Evolutionary conservation across 1,140 invertebrate genomes (phyloP), one percentile per base, ranked within the genome.

Genomic region (Oreohelix idahoensis): DNA sequence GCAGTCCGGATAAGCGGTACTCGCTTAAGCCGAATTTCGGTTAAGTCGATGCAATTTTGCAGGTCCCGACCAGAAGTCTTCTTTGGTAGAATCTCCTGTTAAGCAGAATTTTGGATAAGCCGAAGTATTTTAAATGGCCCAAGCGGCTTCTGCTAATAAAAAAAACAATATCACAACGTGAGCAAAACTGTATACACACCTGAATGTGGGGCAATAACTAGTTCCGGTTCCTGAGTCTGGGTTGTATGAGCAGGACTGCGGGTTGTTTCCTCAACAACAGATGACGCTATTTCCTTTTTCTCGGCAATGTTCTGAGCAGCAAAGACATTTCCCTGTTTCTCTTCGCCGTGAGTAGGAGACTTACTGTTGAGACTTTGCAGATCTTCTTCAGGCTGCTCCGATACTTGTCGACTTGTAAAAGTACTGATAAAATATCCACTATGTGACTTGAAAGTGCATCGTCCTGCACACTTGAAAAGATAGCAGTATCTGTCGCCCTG

Each of bases 401-500:
- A 49, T 23, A 20, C 42, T 81, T 83, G 87, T 87, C 49, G 83
- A 83, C 38, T 58, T 66, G 53, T 87, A 85, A 53, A 81, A 71
- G 13, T 85, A 38, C 83, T 87, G 36, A 86, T 81, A 38, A 86
- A 78, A 83, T 88, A 89, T 66, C 86, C 85, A 35, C 38, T 76
- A 70, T 88, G 86, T 32, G 82, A 76, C 20, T 87, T 86, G 84
- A 88, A 89, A 23, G 79, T 39, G 58, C 89, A 89, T 70, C 84
- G 83, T 73, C 83, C 79, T 71, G 85, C 83, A 84, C 89, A 89
- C 32, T 81, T 69, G 80, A 89, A 89, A 35, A 89, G 79, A 58
- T 89, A 89, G 76, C 89, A 89, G 69, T 83, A 86, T 29, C 84
- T 70, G 20, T 86, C 84, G 51, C 77, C 85, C 89, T 88, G 77